These are phyloP conservation scores for Holacanthus passer DNA, from an alignment of 2,113 vertebrate genomes.

Conservation along the genomic window DNA sequence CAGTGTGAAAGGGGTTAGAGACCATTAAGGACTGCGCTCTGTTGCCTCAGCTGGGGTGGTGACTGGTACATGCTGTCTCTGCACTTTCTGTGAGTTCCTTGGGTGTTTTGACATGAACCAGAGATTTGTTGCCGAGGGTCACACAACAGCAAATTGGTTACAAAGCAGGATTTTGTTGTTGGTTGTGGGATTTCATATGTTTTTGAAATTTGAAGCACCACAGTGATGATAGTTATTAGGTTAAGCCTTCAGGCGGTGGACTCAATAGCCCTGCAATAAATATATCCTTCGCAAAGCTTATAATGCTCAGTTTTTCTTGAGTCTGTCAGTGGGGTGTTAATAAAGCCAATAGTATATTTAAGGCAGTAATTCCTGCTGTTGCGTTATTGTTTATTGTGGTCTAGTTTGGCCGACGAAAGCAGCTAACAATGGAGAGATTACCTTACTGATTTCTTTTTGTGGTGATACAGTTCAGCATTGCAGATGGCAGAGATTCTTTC, in stretches of 20 bases:
- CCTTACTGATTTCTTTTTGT: conserved; percentile 1
- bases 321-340: not conserved
- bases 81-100: conserved; percentile 62
- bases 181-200: conserved; percentile 2
- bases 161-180: conserved; percentile 39
- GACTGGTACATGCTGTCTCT: conserved; percentile 75
- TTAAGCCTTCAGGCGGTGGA: not conserved
- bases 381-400: not conserved
- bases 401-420: not conserved
- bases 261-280: conserved; percentile 1
- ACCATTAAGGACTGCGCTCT: conserved; percentile 60
- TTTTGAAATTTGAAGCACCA: conserved; percentile 10
- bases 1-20: not conserved
- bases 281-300: not conserved
- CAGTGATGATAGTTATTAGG: not conserved
- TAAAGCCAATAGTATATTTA: not conserved
- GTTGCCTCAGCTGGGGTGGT: conserved; percentile 83
- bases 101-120: conserved; percentile 69
- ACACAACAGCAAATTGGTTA: conserved; percentile 60
- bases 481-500: conserved; percentile 64
- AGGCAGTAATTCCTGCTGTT: not conserved
- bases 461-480: conserved; percentile 29
- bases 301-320: not conserved
- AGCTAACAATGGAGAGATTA: not conserved
- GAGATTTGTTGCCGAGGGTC: conserved; percentile 64